Evolutionary conservation across 1,140 invertebrate species (phyloP).

Genomic region (Cyclina sinensis): DNA sequence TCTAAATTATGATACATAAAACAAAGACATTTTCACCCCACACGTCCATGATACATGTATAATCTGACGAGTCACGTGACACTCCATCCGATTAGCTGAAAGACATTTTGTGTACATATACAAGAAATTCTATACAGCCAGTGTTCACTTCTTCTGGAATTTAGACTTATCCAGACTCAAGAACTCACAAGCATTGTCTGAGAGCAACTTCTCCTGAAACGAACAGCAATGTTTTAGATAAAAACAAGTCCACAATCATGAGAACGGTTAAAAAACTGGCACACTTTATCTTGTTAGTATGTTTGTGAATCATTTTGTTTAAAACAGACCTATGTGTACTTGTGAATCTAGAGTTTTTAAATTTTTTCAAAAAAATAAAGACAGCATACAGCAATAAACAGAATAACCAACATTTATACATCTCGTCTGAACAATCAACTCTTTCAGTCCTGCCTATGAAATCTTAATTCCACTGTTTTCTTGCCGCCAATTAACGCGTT

Average conservation of each 20-base stretch:
- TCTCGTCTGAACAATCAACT: too few species aligned
- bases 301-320: too few species aligned
- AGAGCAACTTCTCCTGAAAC: slow-evolving; percentile 79
- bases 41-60: background rate
- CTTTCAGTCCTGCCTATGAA: too few species aligned
- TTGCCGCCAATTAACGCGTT: too few species aligned
- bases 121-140: background rate
- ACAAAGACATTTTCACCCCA: background rate
- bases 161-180: slow-evolving; percentile 73
- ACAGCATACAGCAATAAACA: too few species aligned
- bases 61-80: background rate
- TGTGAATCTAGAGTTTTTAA: too few species aligned
- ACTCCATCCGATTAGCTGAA: background rate
- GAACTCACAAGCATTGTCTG: slow-evolving; percentile 80
- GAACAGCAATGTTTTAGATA: slow-evolving; percentile 30
- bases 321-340: too few species aligned
- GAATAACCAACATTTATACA: too few species aligned
- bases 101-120: background rate
- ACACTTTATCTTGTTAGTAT: too few species aligned
- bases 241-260: background rate
- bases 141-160: slow-evolving; percentile 48
- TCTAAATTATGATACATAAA: too few species aligned
- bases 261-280: background rate
- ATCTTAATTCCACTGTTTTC: background rate
- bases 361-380: too few species aligned